Conservation (phyloP, 2,797 vertebrate species). For the Gadopsis marmoratus region DNA sequence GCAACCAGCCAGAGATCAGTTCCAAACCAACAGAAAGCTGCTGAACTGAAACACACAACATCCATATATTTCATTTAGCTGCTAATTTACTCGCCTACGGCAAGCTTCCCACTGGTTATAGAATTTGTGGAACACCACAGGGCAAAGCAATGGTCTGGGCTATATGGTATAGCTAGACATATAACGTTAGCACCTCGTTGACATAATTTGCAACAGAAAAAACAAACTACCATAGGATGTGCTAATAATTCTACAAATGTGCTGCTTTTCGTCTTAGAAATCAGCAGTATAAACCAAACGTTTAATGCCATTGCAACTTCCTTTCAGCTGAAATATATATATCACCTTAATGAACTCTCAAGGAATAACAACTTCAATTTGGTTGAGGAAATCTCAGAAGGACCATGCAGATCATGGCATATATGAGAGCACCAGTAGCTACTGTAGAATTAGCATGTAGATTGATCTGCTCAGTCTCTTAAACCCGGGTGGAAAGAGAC, state of each 20-base stretch:
- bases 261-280: background rate
- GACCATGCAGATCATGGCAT: background rate
- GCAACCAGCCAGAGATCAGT: slow-evolving; percentile 81
- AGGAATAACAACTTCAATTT: background rate
- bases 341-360: background rate
- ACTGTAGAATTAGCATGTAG: slow-evolving; percentile 74
- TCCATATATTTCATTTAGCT: slow-evolving; percentile 64
- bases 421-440: slow-evolving; percentile 35
- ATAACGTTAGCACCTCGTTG: too few species aligned
- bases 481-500: slow-evolving; percentile 57
- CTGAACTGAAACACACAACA: slow-evolving; percentile 72
- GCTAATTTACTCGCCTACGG: slow-evolving; percentile 59
- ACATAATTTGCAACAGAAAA: background rate
- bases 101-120: slow-evolving; percentile 48
- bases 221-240: slow-evolving; percentile 5
- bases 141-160: background rate
- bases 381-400: background rate
- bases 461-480: slow-evolving; percentile 62
- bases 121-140: slow-evolving; percentile 31
- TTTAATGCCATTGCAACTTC: background rate
- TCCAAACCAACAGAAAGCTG: slow-evolving; percentile 79
- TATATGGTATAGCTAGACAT: too few species aligned
- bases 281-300: background rate
- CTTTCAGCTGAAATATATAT: background rate
- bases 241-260: background rate